phyloP scores from a whole-genome alignment of 1,140 invertebrate species.

The Proales similis region DNA sequence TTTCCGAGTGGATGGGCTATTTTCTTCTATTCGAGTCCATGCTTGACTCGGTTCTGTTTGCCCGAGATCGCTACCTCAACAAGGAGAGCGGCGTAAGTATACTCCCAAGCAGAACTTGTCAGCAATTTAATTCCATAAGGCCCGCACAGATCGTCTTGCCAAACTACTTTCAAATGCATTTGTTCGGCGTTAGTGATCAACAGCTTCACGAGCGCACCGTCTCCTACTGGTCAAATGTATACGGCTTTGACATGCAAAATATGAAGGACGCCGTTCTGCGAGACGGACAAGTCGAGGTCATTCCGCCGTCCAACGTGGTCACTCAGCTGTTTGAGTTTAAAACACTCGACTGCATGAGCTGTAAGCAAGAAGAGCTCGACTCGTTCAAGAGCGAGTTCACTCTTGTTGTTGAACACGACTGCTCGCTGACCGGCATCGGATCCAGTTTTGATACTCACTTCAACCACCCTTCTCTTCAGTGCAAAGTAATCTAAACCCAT shows the following conservation, averaged over 20 bases:
- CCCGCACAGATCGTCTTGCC: slow-evolving; percentile 49
- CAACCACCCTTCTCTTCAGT: slow-evolving; percentile 2
- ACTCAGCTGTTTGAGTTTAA: slow-evolving; percentile 23
- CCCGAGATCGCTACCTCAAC: slow-evolving; percentile 47
- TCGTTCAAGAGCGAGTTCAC: background rate
- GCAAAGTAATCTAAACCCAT: background rate
- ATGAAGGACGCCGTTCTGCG: slow-evolving; percentile 6
- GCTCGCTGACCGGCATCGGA: slow-evolving; percentile 7
- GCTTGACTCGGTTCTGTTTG: slow-evolving; percentile 52
- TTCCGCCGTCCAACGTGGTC: slow-evolving; percentile 8
- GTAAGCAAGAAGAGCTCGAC: background rate
- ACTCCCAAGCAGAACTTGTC: background rate
- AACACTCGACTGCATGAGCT: slow-evolving; percentile 23
- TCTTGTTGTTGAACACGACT: slow-evolving; percentile 18
- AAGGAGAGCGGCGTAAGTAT: slow-evolving; percentile 42
- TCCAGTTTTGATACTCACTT: slow-evolving; percentile 35
- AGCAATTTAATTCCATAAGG: no score
- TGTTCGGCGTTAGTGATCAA: slow-evolving; percentile 44
- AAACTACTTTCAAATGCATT: slow-evolving; percentile 45
- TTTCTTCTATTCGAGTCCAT: slow-evolving; percentile 54
- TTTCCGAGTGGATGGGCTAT: slow-evolving; percentile 55
- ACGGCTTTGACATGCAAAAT: slow-evolving; percentile 33
- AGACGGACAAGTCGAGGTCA: slow-evolving; percentile 22
- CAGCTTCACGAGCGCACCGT: slow-evolving; percentile 40
- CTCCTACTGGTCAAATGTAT: slow-evolving; percentile 34